phyloP scores from a whole-genome alignment of 1,140 invertebrate species.

The Rhopalosiphum maidis region DNA sequence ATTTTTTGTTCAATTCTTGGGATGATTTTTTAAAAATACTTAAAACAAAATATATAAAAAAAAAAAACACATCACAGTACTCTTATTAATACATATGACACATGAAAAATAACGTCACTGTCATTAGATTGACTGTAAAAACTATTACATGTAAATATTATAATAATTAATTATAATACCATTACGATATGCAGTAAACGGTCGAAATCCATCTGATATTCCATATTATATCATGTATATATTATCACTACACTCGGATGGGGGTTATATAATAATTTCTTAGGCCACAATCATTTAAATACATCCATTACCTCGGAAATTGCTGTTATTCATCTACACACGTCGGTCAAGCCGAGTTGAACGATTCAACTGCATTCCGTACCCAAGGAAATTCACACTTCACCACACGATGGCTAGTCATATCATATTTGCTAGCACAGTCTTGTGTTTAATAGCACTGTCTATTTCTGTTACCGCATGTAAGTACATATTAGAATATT shows the following conservation, averaged over 20 bases:
- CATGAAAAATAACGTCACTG: neutral
- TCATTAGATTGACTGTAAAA: neutral
- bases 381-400: neutral
- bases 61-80: neutral
- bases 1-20: neutral
- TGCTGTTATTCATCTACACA: slow-evolving; percentile 17
- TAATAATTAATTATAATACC: neutral
- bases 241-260: neutral
- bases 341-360: slow-evolving; percentile 21
- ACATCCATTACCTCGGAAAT: neutral
- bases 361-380: neutral
- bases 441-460: neutral
- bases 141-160: neutral
- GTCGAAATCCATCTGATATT: neutral
- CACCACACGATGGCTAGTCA: neutral
- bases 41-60: neutral
- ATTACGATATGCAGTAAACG: neutral
- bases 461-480: neutral
- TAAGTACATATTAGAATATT: neutral
- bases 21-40: neutral
- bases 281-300: neutral
- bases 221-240: neutral
- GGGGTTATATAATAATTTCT: slow-evolving; percentile 14
- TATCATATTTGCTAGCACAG: neutral
- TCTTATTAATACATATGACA: neutral